These are phyloP conservation scores for Epinephelus lanceolatus DNA, from an alignment of 2,113 vertebrate species.

Conservation along the genomic window DNA sequence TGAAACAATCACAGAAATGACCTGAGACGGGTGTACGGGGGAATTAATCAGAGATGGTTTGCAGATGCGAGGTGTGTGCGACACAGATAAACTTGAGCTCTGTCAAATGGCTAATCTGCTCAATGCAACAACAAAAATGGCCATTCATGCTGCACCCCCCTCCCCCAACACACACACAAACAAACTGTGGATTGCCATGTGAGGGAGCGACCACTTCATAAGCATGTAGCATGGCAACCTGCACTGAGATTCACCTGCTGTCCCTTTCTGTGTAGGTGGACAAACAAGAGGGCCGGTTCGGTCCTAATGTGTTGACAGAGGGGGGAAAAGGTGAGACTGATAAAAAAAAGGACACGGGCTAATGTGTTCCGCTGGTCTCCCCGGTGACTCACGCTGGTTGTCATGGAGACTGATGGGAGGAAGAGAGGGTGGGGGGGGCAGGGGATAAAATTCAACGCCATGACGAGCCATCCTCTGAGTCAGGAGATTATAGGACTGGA, in stretches of 20 bases:
- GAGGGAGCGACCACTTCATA: conserved; percentile 3
- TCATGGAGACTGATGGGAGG: conserved; percentile 69
- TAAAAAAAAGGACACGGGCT: conserved; percentile 38
- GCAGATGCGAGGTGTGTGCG: conserved; percentile 5
- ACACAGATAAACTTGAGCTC: conserved; percentile 28
- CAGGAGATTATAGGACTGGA: background rate
- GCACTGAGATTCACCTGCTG: conserved; percentile 24
- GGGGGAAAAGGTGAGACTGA: conserved; percentile 46
- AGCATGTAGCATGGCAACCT: background rate
- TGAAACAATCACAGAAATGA: conserved; percentile 22
- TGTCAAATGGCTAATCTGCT: conserved; percentile 40
- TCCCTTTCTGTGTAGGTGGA: background rate
- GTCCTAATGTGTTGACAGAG: conserved; percentile 39
- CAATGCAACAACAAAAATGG: conserved; percentile 14
- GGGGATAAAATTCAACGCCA: conserved; percentile 26
- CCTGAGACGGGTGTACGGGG: background rate
- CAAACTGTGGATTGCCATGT: background rate
- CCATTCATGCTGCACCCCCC: conserved; percentile 15
- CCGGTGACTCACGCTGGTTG: conserved; percentile 63
- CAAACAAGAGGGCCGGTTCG: background rate
- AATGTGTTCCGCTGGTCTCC: conserved; percentile 56
- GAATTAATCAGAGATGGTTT: conserved; percentile 15
- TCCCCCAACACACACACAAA: background rate
- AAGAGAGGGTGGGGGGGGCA: background rate
- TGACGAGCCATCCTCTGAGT: conserved; percentile 32